Evolutionary conservation across 2,797 vertebrate genomes (phyloP), one percentile per base, ranked within the genome.

Genomic region (Myotis findleyi): DNA sequence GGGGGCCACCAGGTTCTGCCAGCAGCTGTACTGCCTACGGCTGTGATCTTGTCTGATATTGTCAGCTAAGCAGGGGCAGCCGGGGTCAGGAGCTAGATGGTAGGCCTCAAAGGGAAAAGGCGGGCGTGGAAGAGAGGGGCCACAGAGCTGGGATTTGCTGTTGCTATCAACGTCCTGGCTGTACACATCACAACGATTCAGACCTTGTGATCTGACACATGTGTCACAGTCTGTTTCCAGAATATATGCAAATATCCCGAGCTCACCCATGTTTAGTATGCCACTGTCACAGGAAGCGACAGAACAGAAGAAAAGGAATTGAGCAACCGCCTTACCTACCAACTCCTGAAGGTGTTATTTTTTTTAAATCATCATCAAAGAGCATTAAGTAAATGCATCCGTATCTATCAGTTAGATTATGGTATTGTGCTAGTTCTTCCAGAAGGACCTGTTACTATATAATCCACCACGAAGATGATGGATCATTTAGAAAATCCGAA

Each of bases 31-130:
- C 93, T 91, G 97, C 97, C 97, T 97, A 91, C 66, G 96, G 97
- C 97, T 97, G 97, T 97, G 97, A 97, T 97, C 97, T 96, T 96
- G 96, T 97, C 97, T 97, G 97, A 97, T 96, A 96, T 81, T 95
- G 95, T 97, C 96, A 96, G 96, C 79, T 92, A 97, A 96, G 97
- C 93, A 90, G 89, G 97, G 97, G 91, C 97, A 97, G 95, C 93
- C 75, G 0, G 10, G 97, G 96, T 97, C 97, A 97, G 95, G 93
- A 96, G 94, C 95, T 87, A 80, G 94, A 91, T 90, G 95, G 95
- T 83, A 76, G 96, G 93, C 90, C 93, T 97, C 96, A 96, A 97
- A 97, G 96, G 95, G 89, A 96, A 59, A 92, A 96, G 96, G 96
- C 8, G 33, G 69, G 89, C 69, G 55, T 71, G 84, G 55, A 47